phyloP scores from a whole-genome alignment of 2,888 invertebrate species.

The Orchesella flavescens region DNA sequence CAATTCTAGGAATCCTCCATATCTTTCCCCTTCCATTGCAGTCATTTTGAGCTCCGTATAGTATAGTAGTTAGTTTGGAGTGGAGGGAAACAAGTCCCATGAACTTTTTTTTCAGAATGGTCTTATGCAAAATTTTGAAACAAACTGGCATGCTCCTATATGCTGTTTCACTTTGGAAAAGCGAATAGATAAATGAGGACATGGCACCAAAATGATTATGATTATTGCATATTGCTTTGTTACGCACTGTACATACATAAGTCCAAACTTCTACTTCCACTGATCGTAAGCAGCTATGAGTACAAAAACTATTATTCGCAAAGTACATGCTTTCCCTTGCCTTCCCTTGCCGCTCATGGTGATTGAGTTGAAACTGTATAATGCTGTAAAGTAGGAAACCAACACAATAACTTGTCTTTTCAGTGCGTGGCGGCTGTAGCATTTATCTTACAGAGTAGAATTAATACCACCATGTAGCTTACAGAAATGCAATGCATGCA shows the following conservation, averaged over 20 bases:
- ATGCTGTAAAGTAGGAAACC: no score
- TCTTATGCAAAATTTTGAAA: conserved; percentile 5
- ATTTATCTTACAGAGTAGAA: no score
- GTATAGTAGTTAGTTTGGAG: neutral
- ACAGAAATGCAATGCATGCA: no score
- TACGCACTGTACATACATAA: neutral
- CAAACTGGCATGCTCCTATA: neutral
- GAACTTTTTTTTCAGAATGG: neutral
- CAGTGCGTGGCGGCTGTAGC: no score
- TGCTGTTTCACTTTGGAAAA: neutral
- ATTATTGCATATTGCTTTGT: conserved; percentile 44
- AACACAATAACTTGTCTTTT: no score
- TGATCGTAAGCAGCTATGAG: no score
- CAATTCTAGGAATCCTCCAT: neutral
- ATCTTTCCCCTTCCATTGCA: neutral
- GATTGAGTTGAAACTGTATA: no score
- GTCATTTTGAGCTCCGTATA: no score
- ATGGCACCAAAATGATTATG: conserved; percentile 52
- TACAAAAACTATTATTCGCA: no score
- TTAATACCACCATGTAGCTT: no score
- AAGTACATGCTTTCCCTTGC: neutral
- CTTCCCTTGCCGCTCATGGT: no score
- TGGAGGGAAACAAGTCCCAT: neutral
- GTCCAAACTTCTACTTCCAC: no score
- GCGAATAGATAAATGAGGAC: conserved; percentile 47